A percentile compares a stretch with the other conserved stretches of the same genome.
These are phyloP conservation scores for Drosophila pseudoobscura DNA, from an alignment of 1,140 invertebrate genomes.

Conservation along the genomic window DNA sequence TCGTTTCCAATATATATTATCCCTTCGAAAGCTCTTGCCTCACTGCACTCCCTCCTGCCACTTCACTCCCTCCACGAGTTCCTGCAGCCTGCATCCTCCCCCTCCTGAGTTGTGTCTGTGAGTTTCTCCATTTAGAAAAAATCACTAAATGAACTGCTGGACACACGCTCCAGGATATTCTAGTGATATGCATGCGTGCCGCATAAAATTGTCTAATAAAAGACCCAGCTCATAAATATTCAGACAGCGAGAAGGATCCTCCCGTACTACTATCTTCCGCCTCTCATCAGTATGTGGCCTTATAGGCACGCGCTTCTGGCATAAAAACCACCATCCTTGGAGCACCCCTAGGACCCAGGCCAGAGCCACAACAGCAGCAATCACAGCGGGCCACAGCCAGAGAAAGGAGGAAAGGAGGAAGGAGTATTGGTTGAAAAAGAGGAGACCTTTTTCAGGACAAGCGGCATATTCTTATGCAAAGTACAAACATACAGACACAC, in stretches of 20 bases:
- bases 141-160: slow-evolving; percentile 51
- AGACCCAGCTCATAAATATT: slow-evolving; percentile 76
- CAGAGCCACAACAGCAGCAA: slow-evolving; percentile 25
- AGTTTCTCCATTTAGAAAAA: slow-evolving; percentile 36
- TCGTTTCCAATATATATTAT: no score
- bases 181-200: slow-evolving; percentile 37
- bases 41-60: no score
- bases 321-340: slow-evolving; percentile 48
- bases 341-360: no score
- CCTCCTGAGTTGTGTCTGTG: no score
- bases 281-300: slow-evolving; percentile 50
- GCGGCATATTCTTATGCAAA: slow-evolving; percentile 75
- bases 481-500: slow-evolving; percentile 51
- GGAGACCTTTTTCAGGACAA: slow-evolving; percentile 15
- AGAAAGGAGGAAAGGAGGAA: background rate
- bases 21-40: no score
- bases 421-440: background rate
- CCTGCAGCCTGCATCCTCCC: no score
- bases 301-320: slow-evolving; percentile 59
- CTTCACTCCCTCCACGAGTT: no score
- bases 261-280: background rate
- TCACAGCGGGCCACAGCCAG: slow-evolving; percentile 46
- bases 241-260: slow-evolving; percentile 41
- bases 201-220: slow-evolving; percentile 75
- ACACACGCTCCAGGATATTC: background rate